phyloP scores from a whole-genome alignment of 2,113 vertebrate genomes.

The Blennius ocellaris region DNA sequence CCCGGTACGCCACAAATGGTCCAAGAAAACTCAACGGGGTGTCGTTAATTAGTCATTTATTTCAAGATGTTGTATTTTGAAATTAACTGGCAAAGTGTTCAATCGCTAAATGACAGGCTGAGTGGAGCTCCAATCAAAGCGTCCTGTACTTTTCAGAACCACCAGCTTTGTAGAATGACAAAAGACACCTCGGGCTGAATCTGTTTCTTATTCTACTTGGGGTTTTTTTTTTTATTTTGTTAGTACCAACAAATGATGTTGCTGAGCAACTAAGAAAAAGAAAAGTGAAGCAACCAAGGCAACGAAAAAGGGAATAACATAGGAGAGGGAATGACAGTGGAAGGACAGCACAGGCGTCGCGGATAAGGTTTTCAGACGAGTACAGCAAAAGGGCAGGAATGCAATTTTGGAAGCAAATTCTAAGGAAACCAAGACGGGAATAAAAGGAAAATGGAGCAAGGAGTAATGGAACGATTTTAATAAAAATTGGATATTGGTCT shows the following conservation, averaged over 20 bases:
- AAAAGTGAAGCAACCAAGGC: conserved; percentile 17
- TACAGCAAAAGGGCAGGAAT: conserved; percentile 21
- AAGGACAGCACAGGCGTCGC: conserved; percentile 21
- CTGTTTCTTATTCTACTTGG: conserved; percentile 27
- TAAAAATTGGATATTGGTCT: conserved; percentile 21
- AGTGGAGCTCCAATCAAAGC: not conserved
- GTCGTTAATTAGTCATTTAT: not conserved
- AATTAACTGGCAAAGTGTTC: conserved; percentile 1
- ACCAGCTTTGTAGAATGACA: conserved; percentile 29
- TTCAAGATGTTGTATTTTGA: not conserved
- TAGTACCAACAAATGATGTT: conserved; percentile 62
- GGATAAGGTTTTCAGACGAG: conserved; percentile 30
- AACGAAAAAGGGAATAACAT: conserved; percentile 48
- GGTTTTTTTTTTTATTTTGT: conserved; percentile 31
- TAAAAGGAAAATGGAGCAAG: not conserved
- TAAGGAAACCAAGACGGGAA: not conserved
- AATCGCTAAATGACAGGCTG: conserved; percentile 13
- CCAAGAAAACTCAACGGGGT: not conserved
- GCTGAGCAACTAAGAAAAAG: conserved; percentile 72
- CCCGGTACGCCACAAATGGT: not conserved
- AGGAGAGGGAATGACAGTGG: conserved; percentile 23
- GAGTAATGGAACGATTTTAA: not conserved
- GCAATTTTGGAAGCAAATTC: conserved; percentile 27
- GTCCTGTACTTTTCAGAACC: conserved; percentile 19
- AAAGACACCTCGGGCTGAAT: conserved; percentile 36